Evolutionary conservation across 2,797 vertebrate genomes (phyloP).

Genomic region (Tinamus major): DNA sequence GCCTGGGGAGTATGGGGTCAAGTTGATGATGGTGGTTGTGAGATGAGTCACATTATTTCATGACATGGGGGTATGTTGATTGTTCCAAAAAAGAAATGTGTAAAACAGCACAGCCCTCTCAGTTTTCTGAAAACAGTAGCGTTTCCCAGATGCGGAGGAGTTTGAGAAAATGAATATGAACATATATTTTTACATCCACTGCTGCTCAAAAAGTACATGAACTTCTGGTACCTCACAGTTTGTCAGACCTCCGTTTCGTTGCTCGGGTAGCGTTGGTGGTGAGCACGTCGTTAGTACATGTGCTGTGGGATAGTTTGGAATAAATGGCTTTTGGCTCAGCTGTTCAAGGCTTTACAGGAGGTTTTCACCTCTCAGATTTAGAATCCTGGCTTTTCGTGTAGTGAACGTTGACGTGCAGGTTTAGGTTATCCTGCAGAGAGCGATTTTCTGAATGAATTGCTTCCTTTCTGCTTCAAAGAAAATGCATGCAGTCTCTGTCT

Average conservation of each 20-base stretch:
- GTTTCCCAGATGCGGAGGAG: neutral
- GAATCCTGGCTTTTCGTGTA: neutral
- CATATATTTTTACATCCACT: neutral
- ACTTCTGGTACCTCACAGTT: neutral
- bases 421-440: neutral
- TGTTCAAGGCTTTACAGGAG: neutral
- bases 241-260: neutral
- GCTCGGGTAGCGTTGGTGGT: neutral
- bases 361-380: neutral
- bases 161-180: neutral
- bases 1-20: neutral
- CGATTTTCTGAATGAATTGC: neutral
- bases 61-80: fast-evolving
- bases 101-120: neutral
- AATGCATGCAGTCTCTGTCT: neutral
- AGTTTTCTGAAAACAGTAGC: neutral
- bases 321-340: neutral
- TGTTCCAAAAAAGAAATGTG: neutral
- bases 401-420: neutral
- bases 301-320: neutral
- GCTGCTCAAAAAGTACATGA: neutral
- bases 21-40: neutral
- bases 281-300: neutral
- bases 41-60: neutral
- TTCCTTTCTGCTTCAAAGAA: neutral